Conservation (phyloP, 1,140 invertebrate species). For the Bombyx mori region DNA sequence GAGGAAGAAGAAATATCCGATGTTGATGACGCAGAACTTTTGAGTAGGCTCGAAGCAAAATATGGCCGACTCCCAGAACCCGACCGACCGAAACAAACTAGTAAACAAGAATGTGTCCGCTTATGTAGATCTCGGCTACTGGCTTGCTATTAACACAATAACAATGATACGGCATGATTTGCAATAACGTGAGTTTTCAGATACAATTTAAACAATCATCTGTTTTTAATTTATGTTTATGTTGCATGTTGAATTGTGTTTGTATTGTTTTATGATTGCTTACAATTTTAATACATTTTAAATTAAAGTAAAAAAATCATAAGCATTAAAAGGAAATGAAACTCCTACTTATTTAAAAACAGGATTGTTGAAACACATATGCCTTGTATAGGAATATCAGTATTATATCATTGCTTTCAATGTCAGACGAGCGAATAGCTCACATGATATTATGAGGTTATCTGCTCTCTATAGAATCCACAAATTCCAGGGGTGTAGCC, state of each 20-base stretch:
- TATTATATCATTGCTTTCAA: no score
- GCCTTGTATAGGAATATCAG: no score
- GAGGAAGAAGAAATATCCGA: slow-evolving; percentile 73
- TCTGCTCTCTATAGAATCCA: no score
- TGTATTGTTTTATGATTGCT: slow-evolving; percentile 11
- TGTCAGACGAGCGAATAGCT: no score
- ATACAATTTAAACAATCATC: background rate
- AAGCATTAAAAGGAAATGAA: no score
- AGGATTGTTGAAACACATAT: no score
- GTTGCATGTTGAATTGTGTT: slow-evolving; percentile 3
- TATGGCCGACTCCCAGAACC: slow-evolving; percentile 77
- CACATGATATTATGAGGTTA: no score
- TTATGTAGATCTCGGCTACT: slow-evolving; percentile 19
- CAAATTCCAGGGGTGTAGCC: no score
- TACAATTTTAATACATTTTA: no score
- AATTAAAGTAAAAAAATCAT: no score
- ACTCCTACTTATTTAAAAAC: no score
- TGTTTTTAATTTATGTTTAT: background rate
- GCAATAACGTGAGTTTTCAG: slow-evolving; percentile 44
- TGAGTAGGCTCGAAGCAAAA: slow-evolving; percentile 79
- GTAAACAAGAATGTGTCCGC: slow-evolving; percentile 58
- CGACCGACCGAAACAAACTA: slow-evolving; percentile 65
- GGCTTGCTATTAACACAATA: slow-evolving; percentile 42
- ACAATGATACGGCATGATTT: slow-evolving; percentile 45
- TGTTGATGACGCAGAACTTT: slow-evolving; percentile 76